A percentile compares a stretch with the other conserved stretches of the same genome.
Evolutionary conservation across 2,113 vertebrate genomes (phyloP).

Genomic region (Melospiza melodia): DNA sequence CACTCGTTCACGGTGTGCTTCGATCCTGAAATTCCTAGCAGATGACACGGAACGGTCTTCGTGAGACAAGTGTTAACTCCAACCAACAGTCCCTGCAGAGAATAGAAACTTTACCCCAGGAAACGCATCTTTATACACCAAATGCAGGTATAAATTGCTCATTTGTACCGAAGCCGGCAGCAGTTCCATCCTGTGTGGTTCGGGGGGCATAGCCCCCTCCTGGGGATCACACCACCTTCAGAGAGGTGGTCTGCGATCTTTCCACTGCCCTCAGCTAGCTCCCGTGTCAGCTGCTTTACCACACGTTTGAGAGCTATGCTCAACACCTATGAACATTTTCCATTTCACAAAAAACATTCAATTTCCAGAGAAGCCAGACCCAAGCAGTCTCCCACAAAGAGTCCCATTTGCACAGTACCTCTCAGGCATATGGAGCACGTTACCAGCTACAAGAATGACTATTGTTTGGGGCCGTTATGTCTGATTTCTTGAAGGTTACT

Average conservation of each 20-base stretch:
- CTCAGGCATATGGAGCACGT: neutral
- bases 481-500: conserved; percentile 9
- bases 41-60: neutral
- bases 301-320: neutral
- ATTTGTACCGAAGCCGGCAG: neutral
- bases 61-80: neutral
- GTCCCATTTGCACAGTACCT: neutral
- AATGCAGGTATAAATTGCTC: accelerated
- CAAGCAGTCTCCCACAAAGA: neutral
- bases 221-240: neutral
- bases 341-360: neutral
- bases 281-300: neutral
- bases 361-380: neutral
- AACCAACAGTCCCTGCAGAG: no score
- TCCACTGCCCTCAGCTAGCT: neutral
- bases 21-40: neutral
- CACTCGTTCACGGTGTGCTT: accelerated
- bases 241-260: neutral
- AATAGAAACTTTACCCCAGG: neutral
- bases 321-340: neutral
- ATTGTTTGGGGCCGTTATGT: neutral
- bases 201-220: neutral
- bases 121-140: neutral
- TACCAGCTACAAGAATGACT: neutral
- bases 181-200: neutral